phyloP scores from a whole-genome alignment of 1,140 invertebrate species.

The Diuraphis noxia region DNA sequence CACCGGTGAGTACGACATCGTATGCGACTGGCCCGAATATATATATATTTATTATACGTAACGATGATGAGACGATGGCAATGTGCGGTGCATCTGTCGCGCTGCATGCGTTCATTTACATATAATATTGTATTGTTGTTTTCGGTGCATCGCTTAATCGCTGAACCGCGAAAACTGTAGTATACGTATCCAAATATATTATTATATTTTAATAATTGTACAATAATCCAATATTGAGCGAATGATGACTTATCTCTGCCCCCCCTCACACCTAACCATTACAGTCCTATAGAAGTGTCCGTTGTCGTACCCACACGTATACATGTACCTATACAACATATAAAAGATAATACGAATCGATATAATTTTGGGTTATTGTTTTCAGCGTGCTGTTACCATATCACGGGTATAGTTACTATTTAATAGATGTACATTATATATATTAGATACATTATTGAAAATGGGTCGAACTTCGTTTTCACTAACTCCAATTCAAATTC shows the following conservation, averaged over 20 bases:
- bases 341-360: background rate
- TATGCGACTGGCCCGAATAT: background rate
- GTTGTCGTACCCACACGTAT: background rate
- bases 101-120: background rate
- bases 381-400: background rate
- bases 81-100: background rate
- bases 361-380: background rate
- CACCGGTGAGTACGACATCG: background rate
- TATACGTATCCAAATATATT: background rate
- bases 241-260: background rate
- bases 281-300: too few species aligned
- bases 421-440: too few species aligned
- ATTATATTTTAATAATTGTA: background rate
- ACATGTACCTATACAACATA: too few species aligned
- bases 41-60: background rate
- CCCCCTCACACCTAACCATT: background rate
- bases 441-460: background rate
- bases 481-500: too few species aligned
- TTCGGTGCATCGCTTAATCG: background rate
- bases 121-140: background rate
- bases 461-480: background rate
- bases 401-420: background rate
- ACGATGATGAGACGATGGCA: too few species aligned
- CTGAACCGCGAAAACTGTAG: background rate
- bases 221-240: background rate